A percentile compares a stretch with the other conserved stretches of the same genome.
phyloP scores from a whole-genome alignment of 1,140 invertebrate species.

The Ceratoteleas bidentatus region DNA sequence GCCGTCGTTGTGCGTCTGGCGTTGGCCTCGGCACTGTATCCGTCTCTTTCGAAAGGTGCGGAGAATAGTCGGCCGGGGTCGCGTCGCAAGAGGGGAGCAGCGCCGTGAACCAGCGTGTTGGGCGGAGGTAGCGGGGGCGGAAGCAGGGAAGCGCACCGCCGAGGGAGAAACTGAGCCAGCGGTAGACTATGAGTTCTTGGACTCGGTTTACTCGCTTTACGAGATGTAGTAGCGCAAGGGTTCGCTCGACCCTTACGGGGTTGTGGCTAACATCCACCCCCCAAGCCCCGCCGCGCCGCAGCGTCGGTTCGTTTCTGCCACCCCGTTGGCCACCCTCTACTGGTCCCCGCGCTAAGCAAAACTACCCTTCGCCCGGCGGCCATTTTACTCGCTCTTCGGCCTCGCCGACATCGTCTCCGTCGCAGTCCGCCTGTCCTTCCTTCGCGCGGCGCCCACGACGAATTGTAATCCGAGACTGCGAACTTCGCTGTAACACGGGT shows the following conservation, averaged over 20 bases:
- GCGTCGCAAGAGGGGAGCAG: constrained; percentile 72
- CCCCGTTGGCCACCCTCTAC: constrained; percentile 76
- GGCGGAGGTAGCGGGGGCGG: constrained; percentile 64
- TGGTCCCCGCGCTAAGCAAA: constrained; percentile 62
- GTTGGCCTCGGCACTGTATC: too few species aligned
- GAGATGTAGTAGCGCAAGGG: constrained; percentile 75
- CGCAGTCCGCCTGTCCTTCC: constrained; percentile 56
- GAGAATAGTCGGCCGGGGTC: constrained; percentile 67
- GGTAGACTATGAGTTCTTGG: constrained; percentile 70
- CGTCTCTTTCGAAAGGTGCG: constrained; percentile 57
- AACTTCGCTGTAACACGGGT: constrained; percentile 74
- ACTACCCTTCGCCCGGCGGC: constrained; percentile 77
- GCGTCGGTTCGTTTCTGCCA: constrained; percentile 71
- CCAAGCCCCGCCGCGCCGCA: constrained; percentile 65
- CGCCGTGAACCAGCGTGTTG: constrained; percentile 79
- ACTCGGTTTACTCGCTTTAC: constrained; percentile 70
- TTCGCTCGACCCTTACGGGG: constrained; percentile 82
- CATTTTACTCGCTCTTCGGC: constrained; percentile 79
- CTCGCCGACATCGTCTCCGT: constrained; percentile 64
- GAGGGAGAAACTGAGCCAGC: constrained; percentile 62
- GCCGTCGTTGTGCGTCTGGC: too few species aligned
- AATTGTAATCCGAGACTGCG: constrained; percentile 78
- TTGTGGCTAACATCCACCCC: constrained; percentile 80
- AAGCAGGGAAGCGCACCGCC: constrained; percentile 30
- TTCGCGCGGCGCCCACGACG: constrained; percentile 60